Percentiles rank a stretch among this genome's conserved stretches.
Conservation (phyloP, 2,888 invertebrate genomes). For the Pycnomerus fuliginosus region DNA sequence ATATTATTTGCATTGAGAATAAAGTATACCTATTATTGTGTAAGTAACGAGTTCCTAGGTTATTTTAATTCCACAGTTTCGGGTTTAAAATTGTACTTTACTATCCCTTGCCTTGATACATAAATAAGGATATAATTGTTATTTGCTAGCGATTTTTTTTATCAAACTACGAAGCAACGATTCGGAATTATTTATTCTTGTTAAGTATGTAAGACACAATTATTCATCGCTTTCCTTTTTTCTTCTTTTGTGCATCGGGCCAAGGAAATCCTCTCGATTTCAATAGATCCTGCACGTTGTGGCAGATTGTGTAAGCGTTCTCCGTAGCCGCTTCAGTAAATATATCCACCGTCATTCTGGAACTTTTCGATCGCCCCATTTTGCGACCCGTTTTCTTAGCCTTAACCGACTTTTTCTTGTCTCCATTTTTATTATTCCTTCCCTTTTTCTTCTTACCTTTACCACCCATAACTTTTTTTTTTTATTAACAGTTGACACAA, state of each 20-base stretch:
- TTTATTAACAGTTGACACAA: background rate
- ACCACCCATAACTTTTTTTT: background rate
- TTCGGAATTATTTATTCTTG: no score
- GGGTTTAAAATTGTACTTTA: no score
- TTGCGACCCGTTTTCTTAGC: constrained; percentile 56
- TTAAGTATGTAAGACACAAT: no score
- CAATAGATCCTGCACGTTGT: constrained; percentile 87
- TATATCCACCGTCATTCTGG: constrained; percentile 77
- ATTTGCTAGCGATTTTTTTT: no score
- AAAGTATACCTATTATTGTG: no score
- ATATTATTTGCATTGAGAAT: no score
- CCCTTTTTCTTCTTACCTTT: constrained; percentile 45
- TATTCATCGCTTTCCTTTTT: no score
- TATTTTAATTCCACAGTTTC: no score
- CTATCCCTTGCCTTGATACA: no score
- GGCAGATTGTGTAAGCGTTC: constrained; percentile 91
- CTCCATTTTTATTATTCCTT: constrained; percentile 55
- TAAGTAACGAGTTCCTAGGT: no score
- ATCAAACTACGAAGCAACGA: no score
- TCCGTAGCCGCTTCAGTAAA: constrained; percentile 90
- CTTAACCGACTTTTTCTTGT: constrained; percentile 39
- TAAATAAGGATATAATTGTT: no score
- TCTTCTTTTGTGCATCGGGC: constrained; percentile 84
- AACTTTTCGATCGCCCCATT: constrained; percentile 60
- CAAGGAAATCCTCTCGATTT: constrained; percentile 86